Conservation (phyloP, 1,140 invertebrate species). For the Bombus cullumanus region DNA sequence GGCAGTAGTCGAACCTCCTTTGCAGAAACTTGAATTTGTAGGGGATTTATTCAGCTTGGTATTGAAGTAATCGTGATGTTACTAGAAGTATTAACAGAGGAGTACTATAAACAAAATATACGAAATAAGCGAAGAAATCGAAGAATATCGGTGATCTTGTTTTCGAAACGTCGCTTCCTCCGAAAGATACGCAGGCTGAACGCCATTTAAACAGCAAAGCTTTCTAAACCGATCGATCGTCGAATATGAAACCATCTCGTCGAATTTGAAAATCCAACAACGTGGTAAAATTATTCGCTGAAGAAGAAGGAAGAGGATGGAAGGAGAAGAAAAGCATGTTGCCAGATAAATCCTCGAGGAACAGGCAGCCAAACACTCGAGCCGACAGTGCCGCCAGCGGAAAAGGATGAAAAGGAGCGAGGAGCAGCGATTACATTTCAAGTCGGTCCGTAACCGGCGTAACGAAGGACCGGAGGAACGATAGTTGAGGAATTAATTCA, state of each 20-base stretch:
- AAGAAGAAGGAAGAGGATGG: background rate
- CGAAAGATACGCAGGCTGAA: no score
- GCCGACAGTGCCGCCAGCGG: background rate
- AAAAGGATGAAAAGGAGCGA: conserved; percentile 6
- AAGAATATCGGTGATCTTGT: no score
- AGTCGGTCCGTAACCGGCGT: conserved; percentile 33
- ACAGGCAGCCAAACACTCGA: conserved; percentile 26
- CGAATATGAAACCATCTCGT: no score
- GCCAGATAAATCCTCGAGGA: conserved; percentile 3
- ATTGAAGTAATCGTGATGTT: no score
- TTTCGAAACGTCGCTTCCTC: no score
- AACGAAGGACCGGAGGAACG: conserved; percentile 50
- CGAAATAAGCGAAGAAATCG: no score
- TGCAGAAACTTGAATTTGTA: no score
- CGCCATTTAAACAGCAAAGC: background rate
- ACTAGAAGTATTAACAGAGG: no score
- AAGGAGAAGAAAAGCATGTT: background rate
- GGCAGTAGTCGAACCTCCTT: no score
- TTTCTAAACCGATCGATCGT: background rate
- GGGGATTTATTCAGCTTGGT: no score
- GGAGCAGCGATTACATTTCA: conserved; percentile 44
- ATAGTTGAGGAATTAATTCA: conserved; percentile 52
- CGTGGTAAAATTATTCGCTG: no score
- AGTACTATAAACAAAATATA: no score
- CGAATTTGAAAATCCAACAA: background rate